Evolutionary conservation across 2,797 vertebrate genomes (phyloP).

Genomic region (Falco peregrinus): DNA sequence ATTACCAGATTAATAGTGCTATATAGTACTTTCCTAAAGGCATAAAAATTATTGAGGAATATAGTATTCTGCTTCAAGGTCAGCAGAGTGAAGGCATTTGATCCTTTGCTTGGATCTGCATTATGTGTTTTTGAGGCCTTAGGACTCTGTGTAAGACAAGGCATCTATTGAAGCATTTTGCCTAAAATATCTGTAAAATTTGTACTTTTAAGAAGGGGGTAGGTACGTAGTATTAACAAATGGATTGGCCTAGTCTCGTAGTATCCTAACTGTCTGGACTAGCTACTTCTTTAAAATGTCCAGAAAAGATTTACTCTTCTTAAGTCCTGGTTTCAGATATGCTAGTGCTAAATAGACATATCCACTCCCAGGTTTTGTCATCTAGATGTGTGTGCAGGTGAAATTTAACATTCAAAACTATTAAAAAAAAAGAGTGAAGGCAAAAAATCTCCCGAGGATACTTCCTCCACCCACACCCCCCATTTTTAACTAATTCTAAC

Average conservation of each 20-base stretch:
- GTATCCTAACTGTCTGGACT: not conserved
- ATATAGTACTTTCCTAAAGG: not conserved
- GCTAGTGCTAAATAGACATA: not conserved
- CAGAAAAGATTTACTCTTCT: not conserved
- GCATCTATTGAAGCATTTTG: not conserved
- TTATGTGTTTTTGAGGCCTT: not conserved
- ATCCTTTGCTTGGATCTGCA: not conserved
- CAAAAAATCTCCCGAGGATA: not conserved
- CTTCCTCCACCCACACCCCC: not conserved
- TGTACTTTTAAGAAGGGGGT: not conserved
- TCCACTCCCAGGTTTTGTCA: not conserved
- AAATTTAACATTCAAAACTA: not conserved
- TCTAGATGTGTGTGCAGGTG: not conserved
- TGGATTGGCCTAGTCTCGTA: not conserved
- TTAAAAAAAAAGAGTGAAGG: not conserved
- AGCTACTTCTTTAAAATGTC: not conserved
- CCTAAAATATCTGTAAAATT: not conserved
- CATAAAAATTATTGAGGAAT: not conserved
- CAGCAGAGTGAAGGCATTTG: not conserved
- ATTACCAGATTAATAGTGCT: not conserved
- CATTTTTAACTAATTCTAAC: not conserved
- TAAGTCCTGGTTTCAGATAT: not conserved
- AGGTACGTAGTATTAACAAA: not conserved
- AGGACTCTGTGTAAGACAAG: not conserved
- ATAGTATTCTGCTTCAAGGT: not conserved